Evolutionary conservation across 2,797 vertebrate species (phyloP).

Genomic region (Mormyrops attenuatus): DNA sequence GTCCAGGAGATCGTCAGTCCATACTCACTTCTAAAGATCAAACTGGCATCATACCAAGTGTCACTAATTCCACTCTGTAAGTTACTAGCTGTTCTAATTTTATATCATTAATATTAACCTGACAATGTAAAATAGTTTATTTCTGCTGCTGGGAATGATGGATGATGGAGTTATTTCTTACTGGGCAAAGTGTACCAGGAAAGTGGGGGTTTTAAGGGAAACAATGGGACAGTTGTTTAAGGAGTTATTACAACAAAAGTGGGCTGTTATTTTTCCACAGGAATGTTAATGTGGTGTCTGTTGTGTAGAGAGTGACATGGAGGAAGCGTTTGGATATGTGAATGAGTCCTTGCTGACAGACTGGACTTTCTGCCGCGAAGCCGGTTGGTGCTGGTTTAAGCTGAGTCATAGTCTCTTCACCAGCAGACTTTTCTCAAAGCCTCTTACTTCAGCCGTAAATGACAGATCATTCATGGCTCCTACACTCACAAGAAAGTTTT

Average conservation of each 20-base stretch:
- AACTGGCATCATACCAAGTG: neutral
- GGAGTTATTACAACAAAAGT: neutral
- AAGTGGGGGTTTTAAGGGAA: neutral
- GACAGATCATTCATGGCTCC: neutral
- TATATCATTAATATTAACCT: neutral
- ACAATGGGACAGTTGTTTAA: constrained; percentile 9
- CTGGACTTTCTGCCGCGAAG: neutral
- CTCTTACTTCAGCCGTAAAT: neutral
- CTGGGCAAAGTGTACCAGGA: neutral
- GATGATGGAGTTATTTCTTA: neutral
- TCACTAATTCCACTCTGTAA: neutral
- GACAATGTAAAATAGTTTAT: constrained; percentile 1
- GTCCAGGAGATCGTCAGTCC: constrained; percentile 40
- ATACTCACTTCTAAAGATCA: neutral
- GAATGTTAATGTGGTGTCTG: neutral
- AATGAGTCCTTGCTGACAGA: neutral
- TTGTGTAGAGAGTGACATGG: neutral
- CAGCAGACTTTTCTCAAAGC: neutral
- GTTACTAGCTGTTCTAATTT: constrained; percentile 4
- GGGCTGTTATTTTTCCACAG: neutral
- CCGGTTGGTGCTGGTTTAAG: neutral
- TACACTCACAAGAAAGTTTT: neutral
- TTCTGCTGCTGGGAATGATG: neutral
- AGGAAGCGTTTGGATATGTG: neutral
- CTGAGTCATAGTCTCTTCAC: neutral